Evolutionary conservation across 2,797 vertebrate genomes (phyloP), one percentile per base, ranked within the genome.

Genomic region (Neosilurus mollespiculum): DNA sequence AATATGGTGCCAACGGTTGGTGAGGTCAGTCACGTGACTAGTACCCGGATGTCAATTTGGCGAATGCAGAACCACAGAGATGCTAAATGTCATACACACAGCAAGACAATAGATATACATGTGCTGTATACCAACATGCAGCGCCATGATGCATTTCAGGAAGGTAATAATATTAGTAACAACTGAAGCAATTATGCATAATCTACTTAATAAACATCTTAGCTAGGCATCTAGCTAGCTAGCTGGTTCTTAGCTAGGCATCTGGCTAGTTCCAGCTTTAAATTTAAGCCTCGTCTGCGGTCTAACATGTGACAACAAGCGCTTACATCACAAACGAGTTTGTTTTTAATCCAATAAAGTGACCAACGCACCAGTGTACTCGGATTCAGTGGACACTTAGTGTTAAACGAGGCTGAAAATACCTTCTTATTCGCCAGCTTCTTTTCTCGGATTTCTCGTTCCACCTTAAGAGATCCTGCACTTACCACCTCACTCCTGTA

Each of bases 401-500:
- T 43, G 34, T 24, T 4, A 49, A 3, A 49, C 37, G 3, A 24
- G 59, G 14, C 34, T 78, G 22, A 78, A 49, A 22, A 62, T 78
- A 3, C 20, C 22, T 49, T 62, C 58, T 61, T 62, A 24, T 49
- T 49, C 37, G 4, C 75, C 34, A 49, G 58, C 22, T 24, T 24
- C 37, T 78, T 24, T 30, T 26, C n/a, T 20, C 26, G 70, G 9
- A 24, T 2, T 62, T 62, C 10, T 20, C 34, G 22, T 78, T 78
- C 75, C 37, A 78, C 75, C 75, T 78, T 78, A 78, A 78, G 43
- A 24, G 8, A 43, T 15, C 20, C 5, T 24, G 30, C 11, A 77
- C 20, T 61, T n/a, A 76, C 54, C 20, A 4, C 0, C 1, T n/a
- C 16, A 0, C 0, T 22, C 58, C 34, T n/a, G 20, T 61, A 77